Evolutionary conservation across 64 coral and sea anemone genomes (phyloP).

Genomic region (Actinia tenebrosa): DNA sequence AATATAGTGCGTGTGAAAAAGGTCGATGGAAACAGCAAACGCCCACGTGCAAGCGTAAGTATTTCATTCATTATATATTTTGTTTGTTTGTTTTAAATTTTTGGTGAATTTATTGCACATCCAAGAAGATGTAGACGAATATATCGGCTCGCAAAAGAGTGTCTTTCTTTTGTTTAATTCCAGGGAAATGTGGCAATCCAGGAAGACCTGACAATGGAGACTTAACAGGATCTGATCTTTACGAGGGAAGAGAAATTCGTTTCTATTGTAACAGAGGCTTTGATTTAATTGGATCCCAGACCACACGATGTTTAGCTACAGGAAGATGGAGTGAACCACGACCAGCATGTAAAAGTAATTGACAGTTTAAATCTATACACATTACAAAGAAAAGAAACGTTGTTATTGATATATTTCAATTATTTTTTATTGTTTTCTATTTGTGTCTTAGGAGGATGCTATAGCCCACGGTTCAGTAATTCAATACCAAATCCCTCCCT

Average conservation of each 20-base stretch:
- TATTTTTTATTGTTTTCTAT: neutral
- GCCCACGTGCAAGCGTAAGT: constrained; percentile 54
- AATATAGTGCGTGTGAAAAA: neutral
- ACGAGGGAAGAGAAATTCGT: neutral
- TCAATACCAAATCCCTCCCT: neutral
- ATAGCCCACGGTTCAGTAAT: neutral
- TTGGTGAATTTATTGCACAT: too few relatives aligned
- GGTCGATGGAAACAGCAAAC: constrained; percentile 26
- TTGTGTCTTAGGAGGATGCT: neutral
- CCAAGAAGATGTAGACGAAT: neutral
- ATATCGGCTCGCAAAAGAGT: neutral
- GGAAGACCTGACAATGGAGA: neutral
- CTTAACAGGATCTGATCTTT: neutral
- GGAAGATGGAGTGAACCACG: neutral
- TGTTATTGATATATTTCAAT: neutral
- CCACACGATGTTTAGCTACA: neutral
- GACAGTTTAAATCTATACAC: neutral
- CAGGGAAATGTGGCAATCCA: neutral
- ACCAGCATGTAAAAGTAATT: neutral
- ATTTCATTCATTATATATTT: neutral
- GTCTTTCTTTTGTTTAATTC: neutral
- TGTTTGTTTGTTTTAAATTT: neutral
- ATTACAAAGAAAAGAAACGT: neutral
- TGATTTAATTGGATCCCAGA: neutral
- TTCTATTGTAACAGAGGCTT: neutral